phyloP scores from a whole-genome alignment of 2,797 vertebrate genomes.

The Anas bernieri region DNA sequence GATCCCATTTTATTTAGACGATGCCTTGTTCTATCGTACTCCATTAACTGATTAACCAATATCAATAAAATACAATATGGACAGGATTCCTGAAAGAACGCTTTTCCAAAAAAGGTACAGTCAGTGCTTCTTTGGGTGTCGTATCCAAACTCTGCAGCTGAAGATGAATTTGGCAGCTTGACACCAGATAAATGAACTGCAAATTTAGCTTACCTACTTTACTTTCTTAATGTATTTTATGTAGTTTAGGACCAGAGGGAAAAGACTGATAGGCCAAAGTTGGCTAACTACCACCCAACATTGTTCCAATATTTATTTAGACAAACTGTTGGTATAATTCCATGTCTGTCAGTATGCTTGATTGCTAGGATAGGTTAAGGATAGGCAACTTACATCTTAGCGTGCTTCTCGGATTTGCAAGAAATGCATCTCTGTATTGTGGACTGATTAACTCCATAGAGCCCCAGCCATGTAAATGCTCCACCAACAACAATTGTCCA shows the following conservation, averaged over 20 bases:
- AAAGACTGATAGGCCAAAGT: neutral
- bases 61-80: neutral
- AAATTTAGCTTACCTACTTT: neutral
- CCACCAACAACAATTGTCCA: constrained; percentile 85
- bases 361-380: neutral
- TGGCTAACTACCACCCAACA: neutral
- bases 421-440: constrained; percentile 88
- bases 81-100: neutral
- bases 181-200: neutral
- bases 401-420: constrained; percentile 84
- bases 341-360: fast-evolving
- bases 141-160: neutral
- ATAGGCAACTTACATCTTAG: constrained; percentile 81
- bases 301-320: neutral
- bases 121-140: neutral
- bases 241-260: neutral
- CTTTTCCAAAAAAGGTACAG: neutral
- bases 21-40: too few relatives aligned
- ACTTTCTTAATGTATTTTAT: neutral
- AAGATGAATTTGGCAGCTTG: neutral
- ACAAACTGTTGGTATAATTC: neutral
- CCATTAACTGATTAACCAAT: neutral
- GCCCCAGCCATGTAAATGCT: constrained; percentile 87
- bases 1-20: neutral
- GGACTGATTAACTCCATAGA: constrained; percentile 88